Base-by-base conservation (phyloP, 2,797 vertebrate species). In the Phataginus tetradactyla region DNA sequence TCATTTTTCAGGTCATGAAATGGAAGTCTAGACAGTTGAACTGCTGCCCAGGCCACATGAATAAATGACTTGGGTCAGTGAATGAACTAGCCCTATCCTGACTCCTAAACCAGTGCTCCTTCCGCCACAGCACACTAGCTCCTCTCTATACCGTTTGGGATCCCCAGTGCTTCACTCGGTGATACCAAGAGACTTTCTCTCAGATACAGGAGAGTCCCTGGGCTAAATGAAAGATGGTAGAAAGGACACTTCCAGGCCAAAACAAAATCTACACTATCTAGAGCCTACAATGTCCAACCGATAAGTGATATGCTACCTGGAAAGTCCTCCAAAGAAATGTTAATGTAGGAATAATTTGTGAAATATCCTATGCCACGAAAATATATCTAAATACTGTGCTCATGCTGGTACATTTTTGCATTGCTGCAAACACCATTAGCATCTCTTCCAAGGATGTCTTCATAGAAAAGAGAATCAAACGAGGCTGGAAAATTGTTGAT, bases 1-100 rank as follows among this genome's bases (percentile, higher is more conserved):
- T 85, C 4, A 84, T 86, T 91, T 95, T 94, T 89, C 45, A 78
- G 18, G 49, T 59, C n/a, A 88, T 27, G 27, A 90, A 92, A 97
- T 55, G 17, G 66, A 95, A 68, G 7, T 15, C 51, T 55, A 64
- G 37, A 93, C 42, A 79, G 15, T 13, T 92, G 18, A 92, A 63
- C 14, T 68, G n/a, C 96, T 89, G 37, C 42, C 34, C 34, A 89
- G 21, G 7, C 77, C 64, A 77, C 55, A 83, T 72, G 78, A 17
- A 77, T 45, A 45, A 45, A 45, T 45, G 45, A 45, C 45, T 45
- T 45, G 4, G 51, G 23, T 39, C 32, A 86, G 14, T 63, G 34
- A 97, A 77, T 69, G 15, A 94, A 81, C 25, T 78, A 64, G 6
- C 9, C 51, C 11, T 68, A 90, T 90, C 10, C 49, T 66, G 21